Evolutionary conservation across 2,888 invertebrate species (phyloP), one percentile per base, ranked within the genome.

Genomic region (Troides aeacus): DNA sequence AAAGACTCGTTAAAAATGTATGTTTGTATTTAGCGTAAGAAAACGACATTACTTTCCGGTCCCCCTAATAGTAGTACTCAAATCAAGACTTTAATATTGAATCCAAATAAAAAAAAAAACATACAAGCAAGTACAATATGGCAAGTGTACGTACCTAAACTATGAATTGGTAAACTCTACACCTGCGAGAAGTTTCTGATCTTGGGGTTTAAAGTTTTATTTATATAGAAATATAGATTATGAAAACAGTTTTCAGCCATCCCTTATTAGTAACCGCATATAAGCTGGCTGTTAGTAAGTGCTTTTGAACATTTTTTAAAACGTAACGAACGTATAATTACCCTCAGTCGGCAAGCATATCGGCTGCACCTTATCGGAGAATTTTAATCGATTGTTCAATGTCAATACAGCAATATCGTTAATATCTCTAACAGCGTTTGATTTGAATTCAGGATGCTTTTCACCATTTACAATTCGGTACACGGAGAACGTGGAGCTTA

Each of bases 321-420:
- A 6, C 18, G 6, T 7, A 5, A 53, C 6, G n/a, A n/a, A 53
- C 6, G 18, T 61, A n/a, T 10, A 58, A 58, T 65, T 78, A 90
- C 91, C 78, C 75, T 77, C 73, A 42, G 74, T 78, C 42, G 92
- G 90, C 64, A 94, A 83, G 76, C 94, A 94, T 66, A 93, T 89
- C 17, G 94, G 94, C 0, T 83, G 81, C 42, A 94, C 85, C 68
- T 84, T 89, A 0, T 89, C 84, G 2, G 84, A 82, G 72, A 93
- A 94, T 70, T 81, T 78, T 2, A 94, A 76, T 72, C 83, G 87
- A 66, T 80, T 81, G 10, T 85, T 85, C 0, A 94, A 75, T 8
- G 90, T 93, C 17, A 94, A 79, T 10, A 94, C 81, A 0, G 94
- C 94, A 24, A 94, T 93, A 74, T 94, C 94, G 71, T 94, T 94